phyloP scores from a whole-genome alignment of 2,113 vertebrate species.

The human region DNA sequence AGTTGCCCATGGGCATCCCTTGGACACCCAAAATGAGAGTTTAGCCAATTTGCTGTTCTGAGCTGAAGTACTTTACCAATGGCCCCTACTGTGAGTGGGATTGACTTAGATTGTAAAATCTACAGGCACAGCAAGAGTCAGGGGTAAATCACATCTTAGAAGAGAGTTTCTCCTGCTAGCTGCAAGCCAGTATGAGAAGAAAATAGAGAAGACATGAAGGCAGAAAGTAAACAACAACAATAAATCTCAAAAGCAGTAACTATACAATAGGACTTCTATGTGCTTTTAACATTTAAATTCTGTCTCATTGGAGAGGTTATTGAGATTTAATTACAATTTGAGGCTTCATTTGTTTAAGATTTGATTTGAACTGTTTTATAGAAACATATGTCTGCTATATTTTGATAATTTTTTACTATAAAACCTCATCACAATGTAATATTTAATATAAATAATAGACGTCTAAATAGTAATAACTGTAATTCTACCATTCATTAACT shows the following conservation, averaged over 20 bases:
- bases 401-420: background rate
- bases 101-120: constrained; percentile 69
- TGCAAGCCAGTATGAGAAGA: background rate
- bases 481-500: background rate
- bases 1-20: background rate
- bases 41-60: constrained; percentile 60
- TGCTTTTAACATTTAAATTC: background rate
- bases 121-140: constrained; percentile 64
- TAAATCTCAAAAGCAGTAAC: background rate
- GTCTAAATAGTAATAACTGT: background rate
- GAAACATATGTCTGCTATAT: background rate
- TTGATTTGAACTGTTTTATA: background rate
- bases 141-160: background rate
- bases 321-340: background rate
- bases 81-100: constrained; percentile 60
- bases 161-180: background rate
- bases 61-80: constrained; percentile 62
- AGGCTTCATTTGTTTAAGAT: background rate
- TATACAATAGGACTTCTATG: background rate
- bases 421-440: background rate
- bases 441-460: background rate
- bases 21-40: constrained; percentile 35
- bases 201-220: constrained; percentile 19
- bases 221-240: constrained; percentile 18
- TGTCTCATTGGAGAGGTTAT: background rate